Percentiles rank a stretch among this genome's conserved stretches.
Evolutionary conservation across 2,113 vertebrate genomes (phyloP).

Genomic region (Notarius lentiginosus): DNA sequence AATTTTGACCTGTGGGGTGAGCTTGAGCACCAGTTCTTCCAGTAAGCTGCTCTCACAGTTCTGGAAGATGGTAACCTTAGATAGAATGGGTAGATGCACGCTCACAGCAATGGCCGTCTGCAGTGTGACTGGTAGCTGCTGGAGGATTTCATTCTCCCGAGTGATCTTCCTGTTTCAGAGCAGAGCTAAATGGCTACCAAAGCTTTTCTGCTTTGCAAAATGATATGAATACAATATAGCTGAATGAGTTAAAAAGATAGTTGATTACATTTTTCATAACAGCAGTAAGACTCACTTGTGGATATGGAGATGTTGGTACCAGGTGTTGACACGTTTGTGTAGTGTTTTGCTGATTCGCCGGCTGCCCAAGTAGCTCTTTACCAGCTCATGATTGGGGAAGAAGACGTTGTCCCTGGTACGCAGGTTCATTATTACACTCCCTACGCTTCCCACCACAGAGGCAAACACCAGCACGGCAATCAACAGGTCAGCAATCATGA

Average conservation of each 20-base stretch:
- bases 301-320: conserved; percentile 88
- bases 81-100: conserved; percentile 84
- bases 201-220: not conserved
- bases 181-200: not conserved
- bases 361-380: conserved; percentile 79
- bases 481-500: conserved; percentile 83
- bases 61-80: conserved; percentile 87
- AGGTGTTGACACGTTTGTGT: conserved; percentile 73
- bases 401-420: conserved; percentile 77
- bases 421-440: conserved; percentile 79
- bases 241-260: not conserved
- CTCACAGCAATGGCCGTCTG: conserved; percentile 83
- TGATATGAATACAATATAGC: not conserved
- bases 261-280: not conserved
- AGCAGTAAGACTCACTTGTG: conserved; percentile 63
- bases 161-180: conserved; percentile 77
- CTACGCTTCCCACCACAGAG: conserved; percentile 85
- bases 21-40: conserved; percentile 86
- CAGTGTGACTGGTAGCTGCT: conserved; percentile 77
- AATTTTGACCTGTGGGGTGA: conserved; percentile 78
- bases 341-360: conserved; percentile 68
- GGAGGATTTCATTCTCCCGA: conserved; percentile 78
- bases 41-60: conserved; percentile 85
- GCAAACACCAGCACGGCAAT: conserved; percentile 90
- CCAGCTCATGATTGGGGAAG: conserved; percentile 81